Percentiles rank a stretch among this genome's conserved stretches.
Conservation (phyloP, 2,797 vertebrate species). For the Enteromius unitaeniatus region DNA sequence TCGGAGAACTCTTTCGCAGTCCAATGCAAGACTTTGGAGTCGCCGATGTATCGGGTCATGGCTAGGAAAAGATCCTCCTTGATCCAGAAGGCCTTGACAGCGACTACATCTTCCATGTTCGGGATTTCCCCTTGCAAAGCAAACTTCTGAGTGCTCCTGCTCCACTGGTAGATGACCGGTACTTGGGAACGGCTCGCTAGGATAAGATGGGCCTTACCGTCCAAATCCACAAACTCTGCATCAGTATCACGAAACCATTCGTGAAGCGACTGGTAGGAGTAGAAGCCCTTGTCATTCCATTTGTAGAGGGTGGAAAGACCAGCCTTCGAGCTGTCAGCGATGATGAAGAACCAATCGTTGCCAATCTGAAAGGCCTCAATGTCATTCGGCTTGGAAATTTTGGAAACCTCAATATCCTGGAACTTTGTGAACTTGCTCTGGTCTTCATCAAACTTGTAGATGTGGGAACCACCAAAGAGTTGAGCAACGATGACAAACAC, state of each 20-base stretch:
- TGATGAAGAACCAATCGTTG: constrained; percentile 92
- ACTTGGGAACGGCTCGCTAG: constrained; percentile 95
- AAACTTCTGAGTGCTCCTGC: constrained; percentile 89
- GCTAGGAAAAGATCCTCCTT: constrained; percentile 90
- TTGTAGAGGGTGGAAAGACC: constrained; percentile 97
- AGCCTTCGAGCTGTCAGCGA: constrained; percentile 97
- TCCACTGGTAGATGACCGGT: constrained; percentile 97
- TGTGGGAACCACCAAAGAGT: constrained; percentile 97
- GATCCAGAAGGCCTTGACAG: constrained; percentile 92
- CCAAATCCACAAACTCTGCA: constrained; percentile 91
- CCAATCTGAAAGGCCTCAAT: constrained; percentile 95
- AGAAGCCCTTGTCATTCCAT: constrained; percentile 97
- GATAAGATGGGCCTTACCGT: constrained; percentile 92
- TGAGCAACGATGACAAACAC: constrained; percentile 98
- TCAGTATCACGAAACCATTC: constrained; percentile 99
- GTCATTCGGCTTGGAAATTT: constrained; percentile 98
- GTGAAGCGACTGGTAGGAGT: constrained; percentile 94
- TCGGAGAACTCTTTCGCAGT: constrained; percentile 91
- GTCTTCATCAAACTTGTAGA: constrained; percentile 96
- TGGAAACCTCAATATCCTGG: constrained; percentile 96
- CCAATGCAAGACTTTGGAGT: constrained; percentile 94
- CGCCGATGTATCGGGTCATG: constrained; percentile 95
- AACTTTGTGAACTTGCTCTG: constrained; percentile 98
- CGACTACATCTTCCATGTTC: constrained; percentile 96
- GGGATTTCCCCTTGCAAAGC: constrained; percentile 90